Percentiles rank a stretch among this genome's conserved stretches.
Conservation (phyloP, 2,113 vertebrate species). For the Recurvirostra avosetta region DNA sequence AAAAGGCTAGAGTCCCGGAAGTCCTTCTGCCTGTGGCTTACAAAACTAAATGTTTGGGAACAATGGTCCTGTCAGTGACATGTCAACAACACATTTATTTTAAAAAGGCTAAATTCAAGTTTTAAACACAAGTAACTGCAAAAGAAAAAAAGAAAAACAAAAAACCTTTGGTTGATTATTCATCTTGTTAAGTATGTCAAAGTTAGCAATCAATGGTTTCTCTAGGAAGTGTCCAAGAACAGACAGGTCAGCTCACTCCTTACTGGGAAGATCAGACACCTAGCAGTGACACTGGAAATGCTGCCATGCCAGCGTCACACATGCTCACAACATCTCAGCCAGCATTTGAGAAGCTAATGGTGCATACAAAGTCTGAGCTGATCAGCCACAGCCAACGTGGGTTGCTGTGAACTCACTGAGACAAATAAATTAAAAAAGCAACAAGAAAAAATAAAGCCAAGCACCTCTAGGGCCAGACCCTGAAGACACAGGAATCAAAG, state of each 20-base stretch:
- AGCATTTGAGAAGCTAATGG: conserved; percentile 35
- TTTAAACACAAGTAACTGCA: conserved; percentile 54
- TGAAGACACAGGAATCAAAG: conserved; percentile 62
- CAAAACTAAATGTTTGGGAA: conserved; percentile 35
- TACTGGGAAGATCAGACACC: conserved; percentile 33
- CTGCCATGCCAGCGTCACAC: conserved; percentile 16
- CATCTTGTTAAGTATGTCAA: conserved; percentile 38
- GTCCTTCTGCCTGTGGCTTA: background rate
- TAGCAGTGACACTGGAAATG: conserved; percentile 44
- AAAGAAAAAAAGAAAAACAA: background rate
- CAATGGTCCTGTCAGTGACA: background rate
- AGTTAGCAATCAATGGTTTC: conserved; percentile 38
- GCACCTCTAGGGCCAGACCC: conserved; percentile 65
- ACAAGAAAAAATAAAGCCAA: conserved; percentile 49
- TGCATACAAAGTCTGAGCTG: conserved; percentile 1
- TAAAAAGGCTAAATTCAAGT: conserved; percentile 54
- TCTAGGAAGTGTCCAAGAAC: conserved; percentile 31
- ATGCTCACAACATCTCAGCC: conserved; percentile 61
- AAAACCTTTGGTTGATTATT: conserved; percentile 42
- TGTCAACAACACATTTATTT: conserved; percentile 37
- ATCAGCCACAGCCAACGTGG: background rate
- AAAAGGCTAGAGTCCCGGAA: conserved; percentile 1
- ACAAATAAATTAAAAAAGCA: conserved; percentile 71
- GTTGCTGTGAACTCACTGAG: conserved; percentile 51
- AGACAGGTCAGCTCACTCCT: conserved; percentile 57